Evolutionary conservation across 2,797 vertebrate genomes (phyloP), one percentile per base, ranked within the genome.

Genomic region (Spheniscus humboldti): DNA sequence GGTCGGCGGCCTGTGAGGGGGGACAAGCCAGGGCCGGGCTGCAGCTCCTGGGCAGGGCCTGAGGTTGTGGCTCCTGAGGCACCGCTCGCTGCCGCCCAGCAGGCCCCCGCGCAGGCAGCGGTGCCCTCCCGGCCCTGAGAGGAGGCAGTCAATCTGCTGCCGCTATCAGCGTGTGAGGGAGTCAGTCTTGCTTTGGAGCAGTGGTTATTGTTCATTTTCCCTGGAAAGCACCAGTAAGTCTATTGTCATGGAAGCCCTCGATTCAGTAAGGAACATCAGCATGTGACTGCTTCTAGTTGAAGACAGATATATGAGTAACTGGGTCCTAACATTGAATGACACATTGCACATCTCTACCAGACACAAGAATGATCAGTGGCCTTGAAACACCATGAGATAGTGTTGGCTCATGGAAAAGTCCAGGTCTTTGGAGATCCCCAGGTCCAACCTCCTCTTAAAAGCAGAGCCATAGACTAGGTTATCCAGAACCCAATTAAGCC

Each of bases 1-100:
- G 9, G 30, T 5, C 3, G 0, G 20, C 0, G 0, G 19, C 18
- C 15, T 24, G 19, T 1, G 37, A 68, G 30, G 17, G 9, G 8
- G 18, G 2, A 13, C 1, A 2, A 77, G 10, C 23, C 0, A 0
- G 23, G 27, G 28, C 28, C 1, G 4, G 35, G 41, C 41, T 27
- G n/a, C 75, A 66, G 37, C 22, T 16, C 45, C 13, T 13, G 31
- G 48, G 39, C 25, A 47, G 19, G 19, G 13, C 37, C 60, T 10
- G 64, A 45, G 41, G 62, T 19, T 18, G 43, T 16, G 35, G 60
- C 24, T 14, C 37, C 60, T 10, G 64, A 45, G 41, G 62, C 2
- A 3, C 62, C 9, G 19, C 56, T n/a, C 1, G 18, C 37, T 10
- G 18, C 6, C 2, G 4, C 37, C 37, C 59, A 18, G 27, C 31